Conservation (phyloP, 2,797 vertebrate species). For the Echeneis naucrates region DNA sequence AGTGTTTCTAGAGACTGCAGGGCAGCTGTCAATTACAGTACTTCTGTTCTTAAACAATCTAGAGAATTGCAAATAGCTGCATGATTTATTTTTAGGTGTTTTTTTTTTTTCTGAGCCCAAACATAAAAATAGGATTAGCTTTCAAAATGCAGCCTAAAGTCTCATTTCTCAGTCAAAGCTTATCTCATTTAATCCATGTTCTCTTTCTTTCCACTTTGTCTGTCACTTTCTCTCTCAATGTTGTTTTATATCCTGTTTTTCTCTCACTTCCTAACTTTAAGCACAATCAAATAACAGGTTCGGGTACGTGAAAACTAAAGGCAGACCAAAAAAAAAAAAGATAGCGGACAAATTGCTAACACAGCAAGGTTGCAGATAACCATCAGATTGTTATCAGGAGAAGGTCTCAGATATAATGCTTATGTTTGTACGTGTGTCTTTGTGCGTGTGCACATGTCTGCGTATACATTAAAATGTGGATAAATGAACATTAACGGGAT, state of each 20-base stretch:
- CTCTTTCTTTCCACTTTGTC: neutral
- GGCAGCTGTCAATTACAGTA: conserved; percentile 24
- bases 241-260: neutral
- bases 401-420: conserved; percentile 61
- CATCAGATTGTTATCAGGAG: conserved; percentile 63
- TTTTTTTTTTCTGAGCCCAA: neutral
- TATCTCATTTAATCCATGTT: conserved; percentile 6
- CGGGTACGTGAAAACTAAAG: conserved; percentile 58
- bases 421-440: conserved; percentile 10
- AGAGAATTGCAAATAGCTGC: conserved; percentile 22
- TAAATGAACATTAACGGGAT: conserved; percentile 28
- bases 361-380: conserved; percentile 73
- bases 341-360: conserved; percentile 60
- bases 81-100: conserved; percentile 37
- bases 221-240: conserved; percentile 10
- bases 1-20: conserved; percentile 4
- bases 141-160: conserved; percentile 46
- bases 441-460: conserved; percentile 3
- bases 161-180: conserved; percentile 43
- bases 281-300: conserved; percentile 42
- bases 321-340: conserved; percentile 40
- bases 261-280: conserved; percentile 36
- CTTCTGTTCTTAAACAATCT: conserved; percentile 33
- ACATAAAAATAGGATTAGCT: conserved; percentile 47
- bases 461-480: neutral